These are phyloP conservation scores for Danaus melanippus DNA, from an alignment of 1,140 invertebrate species.

Conservation along the genomic window DNA sequence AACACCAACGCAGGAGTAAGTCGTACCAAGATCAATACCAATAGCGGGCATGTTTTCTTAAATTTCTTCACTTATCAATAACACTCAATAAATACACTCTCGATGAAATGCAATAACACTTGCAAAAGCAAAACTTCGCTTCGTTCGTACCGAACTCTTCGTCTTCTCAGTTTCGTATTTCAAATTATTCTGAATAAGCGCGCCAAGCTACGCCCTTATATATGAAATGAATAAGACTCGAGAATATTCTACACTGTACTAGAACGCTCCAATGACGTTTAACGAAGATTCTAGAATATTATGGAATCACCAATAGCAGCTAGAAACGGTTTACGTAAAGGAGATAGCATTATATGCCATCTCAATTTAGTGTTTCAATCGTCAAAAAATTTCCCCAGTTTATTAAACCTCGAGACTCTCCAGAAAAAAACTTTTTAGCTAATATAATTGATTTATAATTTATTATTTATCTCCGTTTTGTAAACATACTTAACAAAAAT, in stretches of 20 bases:
- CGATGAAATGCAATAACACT: neutral
- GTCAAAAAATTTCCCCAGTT: constrained; percentile 7
- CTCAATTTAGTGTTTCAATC: constrained; percentile 16
- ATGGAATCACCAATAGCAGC: constrained; percentile 18
- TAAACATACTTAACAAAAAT: too few relatives aligned
- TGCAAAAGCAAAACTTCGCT: constrained; percentile 22
- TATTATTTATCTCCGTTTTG: too few relatives aligned
- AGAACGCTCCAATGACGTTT: constrained; percentile 35
- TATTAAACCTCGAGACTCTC: too few relatives aligned
- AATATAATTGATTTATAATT: too few relatives aligned
- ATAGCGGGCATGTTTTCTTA: constrained; percentile 74
- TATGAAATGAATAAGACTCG: constrained; percentile 38
- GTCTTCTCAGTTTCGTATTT: constrained; percentile 45
- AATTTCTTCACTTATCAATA: neutral
- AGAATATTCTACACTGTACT: constrained; percentile 32
- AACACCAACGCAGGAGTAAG: constrained; percentile 90
- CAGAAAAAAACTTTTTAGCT: too few relatives aligned
- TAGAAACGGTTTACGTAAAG: constrained; percentile 11
- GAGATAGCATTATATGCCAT: constrained; percentile 11
- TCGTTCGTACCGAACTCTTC: constrained; percentile 39
- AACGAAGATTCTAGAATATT: constrained; percentile 30
- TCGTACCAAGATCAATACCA: constrained; percentile 86
- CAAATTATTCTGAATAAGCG: constrained; percentile 51
- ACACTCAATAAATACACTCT: constrained; percentile 4
- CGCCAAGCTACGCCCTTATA: constrained; percentile 32